phyloP scores from a whole-genome alignment of 92 coral and sea anemone genomes.

The Epizoanthus stellaris region DNA sequence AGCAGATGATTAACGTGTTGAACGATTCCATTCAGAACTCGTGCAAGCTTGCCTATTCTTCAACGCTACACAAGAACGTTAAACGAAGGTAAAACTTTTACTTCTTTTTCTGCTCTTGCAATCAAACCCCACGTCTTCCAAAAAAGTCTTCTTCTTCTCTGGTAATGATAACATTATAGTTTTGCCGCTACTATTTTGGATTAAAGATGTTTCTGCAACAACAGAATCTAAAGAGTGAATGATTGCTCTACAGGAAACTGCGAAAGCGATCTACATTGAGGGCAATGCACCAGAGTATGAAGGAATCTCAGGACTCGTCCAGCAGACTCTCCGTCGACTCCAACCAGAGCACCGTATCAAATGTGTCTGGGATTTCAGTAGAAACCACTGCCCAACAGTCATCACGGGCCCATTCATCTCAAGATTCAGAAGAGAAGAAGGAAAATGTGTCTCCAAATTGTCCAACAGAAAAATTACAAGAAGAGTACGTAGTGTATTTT shows the following conservation, averaged over 20 bases:
- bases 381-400: conserved; percentile 42
- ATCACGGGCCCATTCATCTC: neutral
- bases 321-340: conserved; percentile 25
- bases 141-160: neutral
- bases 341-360: conserved; percentile 48
- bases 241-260: conserved; percentile 46
- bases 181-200: neutral
- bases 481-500: neutral
- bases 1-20: conserved; percentile 87
- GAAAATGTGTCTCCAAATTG: neutral
- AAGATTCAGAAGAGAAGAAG: conserved; percentile 1
- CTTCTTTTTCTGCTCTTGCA: too few species aligned
- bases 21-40: conserved; percentile 98
- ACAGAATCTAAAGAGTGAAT: neutral
- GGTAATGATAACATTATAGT: neutral
- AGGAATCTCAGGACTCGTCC: conserved; percentile 43
- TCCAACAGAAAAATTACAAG: neutral
- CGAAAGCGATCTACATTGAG: conserved; percentile 64
- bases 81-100: conserved; percentile 59
- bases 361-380: conserved; percentile 28
- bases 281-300: conserved; percentile 62
- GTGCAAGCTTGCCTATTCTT: conserved; percentile 68
- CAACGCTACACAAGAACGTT: conserved; percentile 56
- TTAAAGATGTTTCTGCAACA: too few species aligned
- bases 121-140: neutral